Percentiles rank a stretch among this genome's conserved stretches.
Conservation (phyloP, 2,888 invertebrate genomes). For the Deroplatys truncata region DNA sequence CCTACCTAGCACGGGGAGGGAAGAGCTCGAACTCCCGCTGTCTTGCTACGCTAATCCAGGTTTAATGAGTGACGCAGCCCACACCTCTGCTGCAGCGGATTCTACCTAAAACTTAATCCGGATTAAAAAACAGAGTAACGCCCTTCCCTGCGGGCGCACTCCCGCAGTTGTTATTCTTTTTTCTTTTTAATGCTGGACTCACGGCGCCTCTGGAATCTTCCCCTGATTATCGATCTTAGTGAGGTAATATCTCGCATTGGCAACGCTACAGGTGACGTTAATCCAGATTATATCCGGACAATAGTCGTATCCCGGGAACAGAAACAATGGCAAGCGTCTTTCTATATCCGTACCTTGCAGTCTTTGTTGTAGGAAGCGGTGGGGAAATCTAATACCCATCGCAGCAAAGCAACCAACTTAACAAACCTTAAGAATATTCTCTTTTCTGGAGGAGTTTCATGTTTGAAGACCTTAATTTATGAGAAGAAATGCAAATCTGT, state of each 20-base stretch:
- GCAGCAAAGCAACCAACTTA: neutral
- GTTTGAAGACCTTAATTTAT: too few relatives aligned
- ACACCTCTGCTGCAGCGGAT: constrained; percentile 16
- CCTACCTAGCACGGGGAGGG: neutral
- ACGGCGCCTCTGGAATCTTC: neutral
- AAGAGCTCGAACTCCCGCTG: neutral
- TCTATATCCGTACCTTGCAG: neutral
- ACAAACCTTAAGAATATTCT: neutral
- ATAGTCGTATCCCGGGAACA: neutral
- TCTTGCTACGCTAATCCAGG: constrained; percentile 20
- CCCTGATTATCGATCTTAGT: neutral
- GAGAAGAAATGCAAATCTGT: too few relatives aligned
- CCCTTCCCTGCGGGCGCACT: neutral
- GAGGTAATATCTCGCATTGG: constrained; percentile 19
- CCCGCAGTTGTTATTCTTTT: neutral
- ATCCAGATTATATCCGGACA: constrained; percentile 17
- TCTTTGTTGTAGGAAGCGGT: neutral
- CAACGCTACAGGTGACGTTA: constrained; percentile 24
- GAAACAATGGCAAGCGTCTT: neutral
- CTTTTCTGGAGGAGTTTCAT: neutral
- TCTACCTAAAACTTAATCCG: constrained; percentile 12
- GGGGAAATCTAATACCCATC: neutral
- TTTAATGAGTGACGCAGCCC: constrained; percentile 25
- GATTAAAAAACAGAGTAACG: constrained; percentile 5
- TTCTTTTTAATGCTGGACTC: neutral